Base-by-base conservation (phyloP, 2,888 invertebrate species). In the Venusia cambrica region DNA sequence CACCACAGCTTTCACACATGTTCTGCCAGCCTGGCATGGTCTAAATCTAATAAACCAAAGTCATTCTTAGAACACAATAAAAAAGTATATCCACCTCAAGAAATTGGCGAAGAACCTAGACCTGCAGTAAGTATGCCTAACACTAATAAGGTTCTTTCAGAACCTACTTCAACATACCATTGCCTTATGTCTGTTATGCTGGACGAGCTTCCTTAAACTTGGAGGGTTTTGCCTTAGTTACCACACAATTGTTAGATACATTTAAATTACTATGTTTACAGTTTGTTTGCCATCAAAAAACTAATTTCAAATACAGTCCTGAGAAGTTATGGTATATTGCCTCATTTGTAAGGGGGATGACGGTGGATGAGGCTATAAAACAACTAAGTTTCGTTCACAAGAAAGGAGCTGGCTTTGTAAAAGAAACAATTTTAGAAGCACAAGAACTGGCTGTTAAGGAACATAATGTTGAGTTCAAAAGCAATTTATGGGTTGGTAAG, bases 321-420 rank as follows among this genome's bases (percentile, higher is more conserved):
- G 92, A 94, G 65, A 98, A 97, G 72, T 91, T 98, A 90, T 97
- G 97, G 96, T 97, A 97, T 55, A 89, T 97, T 20, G 96, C 97
- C 2, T 84, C 89, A 51, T 89, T 98, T 64, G 91, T 98, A 1
- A 90, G 98, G 57, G 98, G 98, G 5, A 93, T 98, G 94, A 89
- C 93, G 6, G 93, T 98, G 1, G 98, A 98, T 77, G 98, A 98
- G 80, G 98, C 98, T 5, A 68, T 98, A 1, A 96, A 94, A 70
- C 98, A 98, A 72, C 80, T 98, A 5, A 92, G 91, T 55, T 97
- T 96, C 85, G 88, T 95, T 0, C 69, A 90, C 4, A 94, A 92
- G 62, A 95, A 96, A 75, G 96, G 96, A 12, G 94, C 93, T 20
- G 80, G 73, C 28, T 89, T 90, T 73, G 91, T 92, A 0, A 91